Evolutionary conservation across 2,888 invertebrate genomes (phyloP), one percentile per base, ranked within the genome.

Genomic region (Subacronicta megacephala): DNA sequence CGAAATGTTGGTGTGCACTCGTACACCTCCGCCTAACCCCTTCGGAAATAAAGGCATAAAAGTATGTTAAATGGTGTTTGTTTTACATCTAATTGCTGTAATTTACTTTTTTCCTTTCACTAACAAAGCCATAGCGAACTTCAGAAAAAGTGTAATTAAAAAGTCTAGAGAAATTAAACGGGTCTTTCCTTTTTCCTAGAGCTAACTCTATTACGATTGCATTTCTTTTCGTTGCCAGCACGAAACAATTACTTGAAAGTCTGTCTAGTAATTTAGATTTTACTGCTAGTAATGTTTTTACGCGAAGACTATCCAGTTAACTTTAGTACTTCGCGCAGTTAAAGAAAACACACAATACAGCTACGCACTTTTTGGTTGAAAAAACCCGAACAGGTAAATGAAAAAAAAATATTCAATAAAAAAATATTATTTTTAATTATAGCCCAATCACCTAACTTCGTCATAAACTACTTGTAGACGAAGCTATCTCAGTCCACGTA

Each of bases 201-300:
- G 20, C 13, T 66, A 17, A 47, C 38, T 41, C 10, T 26, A 40
- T 47, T 55, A 29, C 18, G 20, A 41, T 26, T 37, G 33, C 20
- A 47, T 56, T 67, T 61, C 40, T 47, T 41, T 51, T 33, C 15
- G 23, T 6, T 44, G 35, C 9, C 15, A 56, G 37, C 43, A 47
- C 40, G 23, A 52, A 38, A 68, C 51, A 47, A 62, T 65, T 49
- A 68, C 52, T 41, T 37, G 31, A 52, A 52, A 1, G 57, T 31
- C 33, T 31, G 23, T 38, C 36, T 43, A 42, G 62, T 49, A 20
- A 51, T 62, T 49, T 44, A 45, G 52, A 62, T 62, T 68, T 66
- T 42, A 68, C 41, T 42, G 26, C 62, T 12, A 37, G 26, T 36
- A 35, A 36, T 23, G 16, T 26, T 40, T 44, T 47, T 49, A 52